Evolutionary conservation across 23 tunicate genomes (phyloP).

Genomic region (Corella eumyota): DNA sequence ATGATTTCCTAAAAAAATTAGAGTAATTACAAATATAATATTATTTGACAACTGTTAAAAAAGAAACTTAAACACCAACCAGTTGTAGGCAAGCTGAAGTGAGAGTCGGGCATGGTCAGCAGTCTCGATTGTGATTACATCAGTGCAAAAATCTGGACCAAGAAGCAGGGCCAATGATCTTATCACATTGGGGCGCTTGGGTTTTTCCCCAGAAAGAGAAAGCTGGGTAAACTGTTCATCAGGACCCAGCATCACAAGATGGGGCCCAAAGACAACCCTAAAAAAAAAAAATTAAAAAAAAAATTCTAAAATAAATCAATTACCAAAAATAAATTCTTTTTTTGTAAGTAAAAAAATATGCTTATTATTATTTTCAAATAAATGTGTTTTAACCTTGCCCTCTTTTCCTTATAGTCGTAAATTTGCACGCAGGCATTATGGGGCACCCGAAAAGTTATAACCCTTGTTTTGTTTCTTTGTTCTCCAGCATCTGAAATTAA

Average conservation of each 20-base stretch:
- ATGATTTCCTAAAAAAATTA: no score
- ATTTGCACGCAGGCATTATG: constrained; percentile 90
- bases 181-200: constrained; percentile 85
- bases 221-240: constrained; percentile 97
- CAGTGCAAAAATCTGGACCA: constrained; percentile 98
- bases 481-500: background rate
- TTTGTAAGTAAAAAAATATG: background rate
- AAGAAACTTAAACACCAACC: constrained; percentile 25
- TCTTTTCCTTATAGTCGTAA: constrained; percentile 90
- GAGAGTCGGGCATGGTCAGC: constrained; percentile 94
- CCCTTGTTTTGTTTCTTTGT: constrained; percentile 45
- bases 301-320: background rate
- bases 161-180: constrained; percentile 78
- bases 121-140: constrained; percentile 86
- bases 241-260: constrained; percentile 88
- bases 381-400: constrained; percentile 31
- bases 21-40: no score
- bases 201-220: constrained; percentile 92
- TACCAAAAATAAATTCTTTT: background rate
- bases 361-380: background rate
- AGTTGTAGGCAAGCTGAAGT: constrained; percentile 87
- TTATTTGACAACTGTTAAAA: no score
- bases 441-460: constrained; percentile 79
- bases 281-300: background rate
- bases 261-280: constrained; percentile 96